Evolutionary conservation across 2,797 vertebrate genomes (phyloP), one percentile per base, ranked within the genome.

Genomic region (Hydrocynus forskahlii): DNA sequence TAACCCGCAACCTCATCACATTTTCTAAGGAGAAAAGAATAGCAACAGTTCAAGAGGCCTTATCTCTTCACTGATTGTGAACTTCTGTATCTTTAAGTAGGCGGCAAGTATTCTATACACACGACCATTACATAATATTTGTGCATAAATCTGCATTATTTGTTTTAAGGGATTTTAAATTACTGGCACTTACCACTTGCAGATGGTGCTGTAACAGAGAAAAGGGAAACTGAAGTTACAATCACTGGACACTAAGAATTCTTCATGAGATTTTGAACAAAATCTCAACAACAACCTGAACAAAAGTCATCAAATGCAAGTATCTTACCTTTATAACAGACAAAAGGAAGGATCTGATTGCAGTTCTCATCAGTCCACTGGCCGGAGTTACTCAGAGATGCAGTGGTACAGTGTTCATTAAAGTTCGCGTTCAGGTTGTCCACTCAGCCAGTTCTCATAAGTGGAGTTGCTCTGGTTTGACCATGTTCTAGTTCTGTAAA

Each of bases 381-480:
- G 14, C 25, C 62, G 7, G 35, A 17, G 1, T 59, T 21, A 21
- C 7, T 59, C 55, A 59, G 14, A 54, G 14, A 54, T 54, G 17
- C 55, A 59, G 29, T 7, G 21, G 55, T 59, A 59, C 19, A 59
- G 7, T 21, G 5, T 45, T 45, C 43, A 45, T 1, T 45, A 7
- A 45, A 45, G 10, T 45, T 45, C 1, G 1, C 21, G 67, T 78
- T 43, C 13, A 19, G 76, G 76, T 43, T 78, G 19, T 40, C 66
- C 54, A 43, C 29, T 3, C 29, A 29, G 29, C 29, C 29, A 29
- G 29, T 29, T 29, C 1, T 29, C 29, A 29, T 29, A 29, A 29
- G 64, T 68, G 21, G 52, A 78, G 66, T 78, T 59, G 38, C 76
- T 78, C n/a, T 57, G 12, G 17, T 78, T 66, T 19, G n/a, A 60